Evolutionary conservation across 1,140 invertebrate species (phyloP), one percentile per base, ranked within the genome.

Genomic region (Zaprionus gabonicus): DNA sequence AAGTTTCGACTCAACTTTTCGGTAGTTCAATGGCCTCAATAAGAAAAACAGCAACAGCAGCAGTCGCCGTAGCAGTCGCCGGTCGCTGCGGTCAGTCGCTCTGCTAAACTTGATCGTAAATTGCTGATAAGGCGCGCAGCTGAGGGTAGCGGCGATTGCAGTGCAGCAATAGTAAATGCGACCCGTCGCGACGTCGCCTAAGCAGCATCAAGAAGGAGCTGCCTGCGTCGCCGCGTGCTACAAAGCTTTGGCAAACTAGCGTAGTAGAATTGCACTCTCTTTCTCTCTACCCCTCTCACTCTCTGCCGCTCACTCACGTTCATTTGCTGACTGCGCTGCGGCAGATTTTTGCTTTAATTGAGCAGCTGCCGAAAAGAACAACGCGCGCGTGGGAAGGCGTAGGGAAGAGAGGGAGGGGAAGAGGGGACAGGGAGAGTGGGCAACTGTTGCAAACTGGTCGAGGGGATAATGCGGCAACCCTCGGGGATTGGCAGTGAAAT

Each of bases 21-120:
- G 82, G 71, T 72, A 66, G 82, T 85, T 85, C 82, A 85, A 85
- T 78, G 82, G 69, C 82, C 82, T 80, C 76, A 70, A 80, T 65
- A 76, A 76, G 71, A 66, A 69, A 81, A 44, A 6, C 58, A 63
- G 27, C 34, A 41, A 55, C 46, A 58, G n/a, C 58, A 63, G 38
- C 59, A 51, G 36, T 65, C 58, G 31, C 4, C 17, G 56, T 59
- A 20, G 20, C 1, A 12, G 23, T 58, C 72, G 65, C 67, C 76
- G 57, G 60, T 72, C 67, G 31, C 60, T 34, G 23, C 49, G n/a
- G 65, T 53, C 65, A 27, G 57, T 62, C 71, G 77, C 70, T 65
- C 63, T 67, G 53, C 28, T 71, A 65, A 72, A 44, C 56, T 67
- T 72, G 81, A 83, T 83, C 81, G 75, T 72, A 75, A 80, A 82